Percentiles rank a stretch among this genome's conserved stretches.
These are phyloP conservation scores for Strigops habroptila DNA, from an alignment of 2,113 vertebrate species.

Conservation along the genomic window DNA sequence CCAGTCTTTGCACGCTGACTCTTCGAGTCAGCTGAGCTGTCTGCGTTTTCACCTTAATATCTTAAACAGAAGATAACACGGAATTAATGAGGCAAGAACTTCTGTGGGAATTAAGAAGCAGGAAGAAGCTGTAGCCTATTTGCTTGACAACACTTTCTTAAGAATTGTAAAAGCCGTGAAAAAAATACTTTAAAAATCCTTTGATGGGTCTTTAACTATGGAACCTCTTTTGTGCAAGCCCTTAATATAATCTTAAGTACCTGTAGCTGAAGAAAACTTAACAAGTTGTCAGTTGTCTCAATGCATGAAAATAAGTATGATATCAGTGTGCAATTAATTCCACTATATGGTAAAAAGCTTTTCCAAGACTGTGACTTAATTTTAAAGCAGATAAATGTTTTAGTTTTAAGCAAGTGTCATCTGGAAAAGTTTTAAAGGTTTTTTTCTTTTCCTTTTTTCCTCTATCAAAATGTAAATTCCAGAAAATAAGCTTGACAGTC, in stretches of 20 bases:
- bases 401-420: neutral
- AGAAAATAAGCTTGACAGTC: constrained; percentile 26
- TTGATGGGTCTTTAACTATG: neutral
- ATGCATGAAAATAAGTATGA: neutral
- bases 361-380: neutral
- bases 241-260: neutral
- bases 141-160: neutral
- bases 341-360: neutral
- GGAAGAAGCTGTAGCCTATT: neutral
- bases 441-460: neutral
- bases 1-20: neutral
- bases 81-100: neutral
- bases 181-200: neutral
- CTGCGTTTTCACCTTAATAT: neutral
- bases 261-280: neutral
- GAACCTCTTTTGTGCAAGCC: neutral
- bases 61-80: neutral
- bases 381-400: constrained; percentile 14
- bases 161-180: neutral
- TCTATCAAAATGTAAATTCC: neutral
- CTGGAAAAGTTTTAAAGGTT: neutral
- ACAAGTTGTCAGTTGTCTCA: constrained; percentile 1
- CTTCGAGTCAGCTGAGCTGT: neutral
- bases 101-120: neutral
- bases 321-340: constrained; percentile 2